A percentile compares a stretch with the other conserved stretches of the same genome.
These are phyloP conservation scores for Pachymerium ferrugineum DNA, from an alignment of 2,888 invertebrate species.

Conservation along the genomic window DNA sequence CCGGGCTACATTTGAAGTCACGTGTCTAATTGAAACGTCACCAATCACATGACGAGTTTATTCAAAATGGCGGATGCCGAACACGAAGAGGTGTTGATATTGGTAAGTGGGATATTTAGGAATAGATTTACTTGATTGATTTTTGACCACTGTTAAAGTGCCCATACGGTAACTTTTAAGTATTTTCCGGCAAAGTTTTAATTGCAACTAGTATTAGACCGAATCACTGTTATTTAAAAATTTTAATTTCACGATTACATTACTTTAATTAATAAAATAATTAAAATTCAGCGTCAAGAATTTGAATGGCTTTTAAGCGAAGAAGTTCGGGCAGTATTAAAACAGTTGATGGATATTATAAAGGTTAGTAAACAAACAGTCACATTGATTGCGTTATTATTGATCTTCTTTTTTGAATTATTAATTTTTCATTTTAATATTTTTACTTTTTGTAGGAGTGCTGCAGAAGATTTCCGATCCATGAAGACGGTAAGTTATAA, in stretches of 20 bases:
- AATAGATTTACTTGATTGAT: no score
- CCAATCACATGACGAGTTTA: not conserved
- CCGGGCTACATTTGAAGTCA: not conserved
- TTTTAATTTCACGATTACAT: not conserved
- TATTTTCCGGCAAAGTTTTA: no score
- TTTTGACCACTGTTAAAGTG: no score
- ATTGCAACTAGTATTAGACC: no score
- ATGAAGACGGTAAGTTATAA: not conserved
- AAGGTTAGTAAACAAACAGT: not conserved
- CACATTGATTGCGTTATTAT: not conserved
- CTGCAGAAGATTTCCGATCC: constrained; percentile 27
- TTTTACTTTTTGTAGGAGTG: not conserved
- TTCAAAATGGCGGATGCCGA: constrained; percentile 28
- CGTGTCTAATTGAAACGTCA: not conserved
- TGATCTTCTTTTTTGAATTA: not conserved
- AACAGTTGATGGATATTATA: constrained; percentile 23
- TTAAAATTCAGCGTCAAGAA: not conserved
- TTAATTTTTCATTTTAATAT: not conserved
- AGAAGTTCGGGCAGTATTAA: constrained; percentile 17
- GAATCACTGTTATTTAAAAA: no score
- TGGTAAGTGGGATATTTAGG: not conserved
- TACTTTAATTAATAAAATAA: not conserved
- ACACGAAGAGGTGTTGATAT: constrained; percentile 15
- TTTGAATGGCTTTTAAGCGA: constrained; percentile 25
- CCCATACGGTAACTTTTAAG: no score